These are phyloP conservation scores for Battus philenor DNA, from an alignment of 1,140 invertebrate genomes.

Conservation along the genomic window DNA sequence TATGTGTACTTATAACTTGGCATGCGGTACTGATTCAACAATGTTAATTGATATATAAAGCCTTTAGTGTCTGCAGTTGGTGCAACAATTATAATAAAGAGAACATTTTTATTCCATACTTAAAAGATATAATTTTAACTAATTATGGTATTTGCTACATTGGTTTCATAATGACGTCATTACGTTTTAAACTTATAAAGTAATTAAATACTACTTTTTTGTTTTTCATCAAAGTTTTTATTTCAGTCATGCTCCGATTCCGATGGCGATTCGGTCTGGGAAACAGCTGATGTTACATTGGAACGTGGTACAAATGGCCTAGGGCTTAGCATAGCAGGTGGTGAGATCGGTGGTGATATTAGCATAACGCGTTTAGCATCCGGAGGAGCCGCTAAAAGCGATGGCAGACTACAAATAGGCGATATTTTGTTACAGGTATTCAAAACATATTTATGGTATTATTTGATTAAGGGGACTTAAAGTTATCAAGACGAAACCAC, in stretches of 20 bases:
- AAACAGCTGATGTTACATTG: conserved; percentile 91
- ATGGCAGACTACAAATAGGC: conserved; percentile 77
- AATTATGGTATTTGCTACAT: too few relatives aligned
- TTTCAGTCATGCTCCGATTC: conserved; percentile 47
- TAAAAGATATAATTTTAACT: too few relatives aligned
- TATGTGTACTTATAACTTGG: too few relatives aligned
- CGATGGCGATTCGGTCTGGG: conserved; percentile 79
- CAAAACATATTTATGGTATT: neutral
- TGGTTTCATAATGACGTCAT: too few relatives aligned
- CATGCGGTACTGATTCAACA: too few relatives aligned
- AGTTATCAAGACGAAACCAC: neutral
- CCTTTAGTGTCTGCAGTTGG: too few relatives aligned
- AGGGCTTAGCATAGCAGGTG: conserved; percentile 79
- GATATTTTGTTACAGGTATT: conserved; percentile 77
- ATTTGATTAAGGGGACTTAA: neutral
- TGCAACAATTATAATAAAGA: too few relatives aligned
- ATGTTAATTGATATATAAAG: too few relatives aligned
- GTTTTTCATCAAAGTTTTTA: conserved; percentile 5
- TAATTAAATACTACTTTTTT: too few relatives aligned
- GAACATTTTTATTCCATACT: too few relatives aligned
- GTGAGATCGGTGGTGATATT: conserved; percentile 90
- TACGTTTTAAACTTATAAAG: too few relatives aligned
- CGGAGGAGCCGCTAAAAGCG: conserved; percentile 92
- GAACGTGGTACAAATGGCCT: conserved; percentile 90
- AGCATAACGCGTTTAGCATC: conserved; percentile 99